A percentile compares a stretch with the other conserved stretches of the same genome.
These are phyloP conservation scores for Megaceryle maxima DNA, from an alignment of 2,113 vertebrate species.

Conservation along the genomic window DNA sequence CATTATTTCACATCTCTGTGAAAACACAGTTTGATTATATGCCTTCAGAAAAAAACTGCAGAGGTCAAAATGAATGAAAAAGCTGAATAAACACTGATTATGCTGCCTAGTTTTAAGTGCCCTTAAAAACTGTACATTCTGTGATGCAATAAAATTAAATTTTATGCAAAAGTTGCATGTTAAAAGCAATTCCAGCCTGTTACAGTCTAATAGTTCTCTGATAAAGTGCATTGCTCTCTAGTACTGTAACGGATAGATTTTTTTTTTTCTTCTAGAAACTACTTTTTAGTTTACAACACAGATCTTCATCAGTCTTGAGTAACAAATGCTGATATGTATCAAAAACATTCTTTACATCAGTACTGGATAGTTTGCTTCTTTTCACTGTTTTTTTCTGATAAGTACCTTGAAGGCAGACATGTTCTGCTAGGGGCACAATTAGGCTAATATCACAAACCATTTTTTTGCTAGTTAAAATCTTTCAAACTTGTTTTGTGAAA, in stretches of 20 bases:
- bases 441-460: background rate
- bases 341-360: background rate
- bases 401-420: background rate
- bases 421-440: background rate
- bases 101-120: background rate
- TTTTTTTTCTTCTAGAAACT: background rate
- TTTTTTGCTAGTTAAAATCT: background rate
- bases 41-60: background rate
- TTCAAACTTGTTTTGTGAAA: background rate
- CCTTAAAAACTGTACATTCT: background rate
- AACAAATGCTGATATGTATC: background rate
- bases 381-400: background rate
- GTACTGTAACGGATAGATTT: background rate
- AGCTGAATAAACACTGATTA: background rate
- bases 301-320: background rate
- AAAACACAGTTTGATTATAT: background rate
- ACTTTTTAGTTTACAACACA: background rate
- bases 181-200: background rate
- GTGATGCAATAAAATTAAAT: background rate
- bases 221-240: background rate
- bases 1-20: background rate
- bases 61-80: background rate
- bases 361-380: background rate
- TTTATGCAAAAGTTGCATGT: background rate
- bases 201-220: background rate